Percentiles rank a stretch among this genome's conserved stretches.
phyloP scores from a whole-genome alignment of 2,888 invertebrate species.

The Melanchra persicariae region DNA sequence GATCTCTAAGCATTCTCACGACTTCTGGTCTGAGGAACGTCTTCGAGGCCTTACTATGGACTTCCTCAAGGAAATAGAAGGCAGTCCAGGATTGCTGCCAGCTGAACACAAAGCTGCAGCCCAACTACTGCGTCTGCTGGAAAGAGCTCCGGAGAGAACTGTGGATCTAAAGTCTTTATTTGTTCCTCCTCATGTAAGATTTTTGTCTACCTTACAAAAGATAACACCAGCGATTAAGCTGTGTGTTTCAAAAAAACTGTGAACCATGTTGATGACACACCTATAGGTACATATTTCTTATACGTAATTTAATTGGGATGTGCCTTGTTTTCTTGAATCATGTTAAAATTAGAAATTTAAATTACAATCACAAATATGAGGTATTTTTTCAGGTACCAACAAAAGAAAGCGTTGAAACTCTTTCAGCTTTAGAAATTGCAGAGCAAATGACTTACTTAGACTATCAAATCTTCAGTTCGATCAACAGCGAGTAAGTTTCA shows the following conservation, averaged over 20 bases:
- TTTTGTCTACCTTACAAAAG: background rate
- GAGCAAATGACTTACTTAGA: conserved; percentile 98
- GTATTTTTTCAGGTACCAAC: conserved; percentile 92
- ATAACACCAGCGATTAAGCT: too few species aligned
- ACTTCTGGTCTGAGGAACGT: conserved; percentile 95
- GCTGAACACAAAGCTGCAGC: conserved; percentile 97
- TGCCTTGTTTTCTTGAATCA: background rate
- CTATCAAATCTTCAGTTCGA: conserved; percentile 96
- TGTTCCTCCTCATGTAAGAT: conserved; percentile 92
- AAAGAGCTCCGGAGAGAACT: conserved; percentile 93
- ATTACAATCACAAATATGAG: background rate
- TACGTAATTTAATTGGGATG: too few species aligned
- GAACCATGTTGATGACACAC: background rate
- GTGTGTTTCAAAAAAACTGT: too few species aligned
- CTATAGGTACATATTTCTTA: too few species aligned
- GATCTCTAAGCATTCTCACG: conserved; percentile 97
- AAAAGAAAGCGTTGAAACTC: conserved; percentile 95
- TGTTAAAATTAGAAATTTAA: background rate
- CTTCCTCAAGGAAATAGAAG: conserved; percentile 96
- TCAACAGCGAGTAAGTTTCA: conserved; percentile 96
- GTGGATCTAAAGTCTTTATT: conserved; percentile 94
- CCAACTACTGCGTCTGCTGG: conserved; percentile 94
- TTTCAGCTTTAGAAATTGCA: conserved; percentile 97
- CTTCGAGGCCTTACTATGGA: conserved; percentile 95
- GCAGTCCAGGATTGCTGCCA: conserved; percentile 95